A percentile compares a stretch with the other conserved stretches of the same genome.
Evolutionary conservation across 2,797 vertebrate genomes (phyloP).

Genomic region (Micromesistius poutassou): DNA sequence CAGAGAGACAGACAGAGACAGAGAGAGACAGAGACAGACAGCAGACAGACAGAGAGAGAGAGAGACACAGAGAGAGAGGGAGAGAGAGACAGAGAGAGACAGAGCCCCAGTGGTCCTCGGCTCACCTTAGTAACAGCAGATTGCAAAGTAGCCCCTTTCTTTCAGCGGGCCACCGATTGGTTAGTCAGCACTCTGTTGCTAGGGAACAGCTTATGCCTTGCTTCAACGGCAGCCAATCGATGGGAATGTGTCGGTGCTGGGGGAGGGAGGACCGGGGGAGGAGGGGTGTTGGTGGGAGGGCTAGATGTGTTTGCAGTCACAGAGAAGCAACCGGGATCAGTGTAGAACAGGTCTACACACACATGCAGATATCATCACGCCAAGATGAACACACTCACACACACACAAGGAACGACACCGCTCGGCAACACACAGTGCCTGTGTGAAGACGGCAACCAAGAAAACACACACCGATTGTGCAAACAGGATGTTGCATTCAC

Average conservation of each 20-base stretch:
- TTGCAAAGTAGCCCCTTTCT: conserved; percentile 69
- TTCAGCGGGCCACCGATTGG: conserved; percentile 71
- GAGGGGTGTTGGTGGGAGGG: conserved; percentile 37
- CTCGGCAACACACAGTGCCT: no score
- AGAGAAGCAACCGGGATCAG: conserved; percentile 61
- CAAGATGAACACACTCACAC: conserved; percentile 12
- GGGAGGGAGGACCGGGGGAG: conserved; percentile 42
- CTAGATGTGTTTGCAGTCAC: conserved; percentile 57
- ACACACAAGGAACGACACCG: not conserved
- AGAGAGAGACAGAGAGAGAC: conserved; percentile 16
- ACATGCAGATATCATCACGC: conserved; percentile 48
- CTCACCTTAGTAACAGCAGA: conserved; percentile 81
- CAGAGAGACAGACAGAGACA: not conserved
- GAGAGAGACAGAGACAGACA: not conserved
- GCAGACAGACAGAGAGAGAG: not conserved
- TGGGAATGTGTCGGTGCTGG: conserved; percentile 47
- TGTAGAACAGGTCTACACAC: conserved; percentile 46
- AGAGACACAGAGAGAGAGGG: conserved; percentile 23
- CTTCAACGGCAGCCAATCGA: conserved; percentile 73
- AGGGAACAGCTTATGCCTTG: conserved; percentile 83
- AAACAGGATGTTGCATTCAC: not conserved
- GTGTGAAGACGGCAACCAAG: no score
- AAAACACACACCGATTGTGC: not conserved
- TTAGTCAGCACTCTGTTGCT: conserved; percentile 81
- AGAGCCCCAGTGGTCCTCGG: conserved; percentile 52